phyloP scores from a whole-genome alignment of 2,113 vertebrate genomes.

The Ivindomyrus marchei region DNA sequence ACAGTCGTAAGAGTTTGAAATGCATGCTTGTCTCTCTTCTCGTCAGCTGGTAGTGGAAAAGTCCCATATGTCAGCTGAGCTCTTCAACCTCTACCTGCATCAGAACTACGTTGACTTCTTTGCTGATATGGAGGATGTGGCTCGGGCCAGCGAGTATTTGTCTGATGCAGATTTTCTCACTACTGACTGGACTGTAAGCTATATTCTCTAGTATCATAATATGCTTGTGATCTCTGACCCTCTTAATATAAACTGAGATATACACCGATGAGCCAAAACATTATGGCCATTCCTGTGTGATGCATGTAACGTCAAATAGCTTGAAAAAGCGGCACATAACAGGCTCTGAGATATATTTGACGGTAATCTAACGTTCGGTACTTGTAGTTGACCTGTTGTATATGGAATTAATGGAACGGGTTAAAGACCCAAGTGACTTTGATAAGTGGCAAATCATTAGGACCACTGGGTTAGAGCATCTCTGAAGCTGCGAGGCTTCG shows the following conservation, averaged over 20 bases:
- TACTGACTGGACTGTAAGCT: constrained; percentile 82
- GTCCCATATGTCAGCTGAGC: constrained; percentile 78
- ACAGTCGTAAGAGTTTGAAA: not conserved
- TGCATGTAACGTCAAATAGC: not conserved
- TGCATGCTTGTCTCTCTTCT: not conserved
- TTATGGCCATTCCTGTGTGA: not conserved
- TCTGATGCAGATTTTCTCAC: constrained; percentile 82
- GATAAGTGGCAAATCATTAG: not conserved
- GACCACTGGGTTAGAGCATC: not conserved
- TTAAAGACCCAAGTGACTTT: not conserved
- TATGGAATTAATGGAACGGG: not conserved
- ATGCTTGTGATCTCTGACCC: not conserved
- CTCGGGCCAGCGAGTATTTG: constrained; percentile 80
- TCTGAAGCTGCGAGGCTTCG: not conserved
- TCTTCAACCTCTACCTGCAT: constrained; percentile 92
- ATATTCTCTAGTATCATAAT: not conserved
- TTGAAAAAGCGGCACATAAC: not conserved
- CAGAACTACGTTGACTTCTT: constrained; percentile 96
- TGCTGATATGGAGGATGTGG: constrained; percentile 74
- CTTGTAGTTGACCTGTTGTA: not conserved
- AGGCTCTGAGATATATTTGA: not conserved
- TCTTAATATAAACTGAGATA: not conserved
- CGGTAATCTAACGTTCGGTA: not conserved
- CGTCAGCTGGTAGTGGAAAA: constrained; percentile 78
- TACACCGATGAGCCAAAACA: not conserved